Base-by-base conservation (phyloP, 2,888 invertebrate species). In the Prenolepis imparis region DNA sequence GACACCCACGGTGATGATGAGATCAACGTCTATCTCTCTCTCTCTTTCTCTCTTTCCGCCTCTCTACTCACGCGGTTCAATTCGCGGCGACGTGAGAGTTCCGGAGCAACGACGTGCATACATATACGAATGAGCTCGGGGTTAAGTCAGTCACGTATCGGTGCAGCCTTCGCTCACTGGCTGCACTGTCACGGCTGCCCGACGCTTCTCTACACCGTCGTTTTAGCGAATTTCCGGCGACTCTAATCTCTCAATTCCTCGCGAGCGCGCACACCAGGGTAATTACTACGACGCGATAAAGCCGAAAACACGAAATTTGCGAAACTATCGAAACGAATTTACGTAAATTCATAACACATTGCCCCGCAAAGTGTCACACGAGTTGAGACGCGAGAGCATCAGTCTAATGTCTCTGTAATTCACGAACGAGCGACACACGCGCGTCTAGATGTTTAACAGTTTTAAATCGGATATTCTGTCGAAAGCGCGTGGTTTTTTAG, bases 71-170 rank as follows among this genome's bases (percentile, higher is more conserved):
- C 32, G 78, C 70, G 78, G 57, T 80, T 80, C 59, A 59, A 80
- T 44, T 80, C 72, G 32, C 72, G 57, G 39, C 52, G 52, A 57
- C 41, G 70, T 44, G 70, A 70, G 70, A 57, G 41, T 77, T 70
- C 32, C 41, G 72, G 72, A 41, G 59, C 21, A 70, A 24, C 75
- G 15, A 41, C 57, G 52, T 57, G 41, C 12, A 4, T 44, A 68
- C 18, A 11, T 57, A 11, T 57, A 41, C n/a, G n/a, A 57, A 32
- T 44, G 44, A 59, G 72, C 59, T 18, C 57, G 59, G 77, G 41
- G 57, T 70, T 59, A 72, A 72, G 72, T 72, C 78, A 72, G 59
- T 72, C 78, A 72, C 78, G 70, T 80, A 80, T 72, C 44, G 72
- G 70, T 59, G 78, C 70, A 67, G 18, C 2, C 44, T 4, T 44